Conservation (phyloP, 2,888 invertebrate species). For the Octodonta nipae region DNA sequence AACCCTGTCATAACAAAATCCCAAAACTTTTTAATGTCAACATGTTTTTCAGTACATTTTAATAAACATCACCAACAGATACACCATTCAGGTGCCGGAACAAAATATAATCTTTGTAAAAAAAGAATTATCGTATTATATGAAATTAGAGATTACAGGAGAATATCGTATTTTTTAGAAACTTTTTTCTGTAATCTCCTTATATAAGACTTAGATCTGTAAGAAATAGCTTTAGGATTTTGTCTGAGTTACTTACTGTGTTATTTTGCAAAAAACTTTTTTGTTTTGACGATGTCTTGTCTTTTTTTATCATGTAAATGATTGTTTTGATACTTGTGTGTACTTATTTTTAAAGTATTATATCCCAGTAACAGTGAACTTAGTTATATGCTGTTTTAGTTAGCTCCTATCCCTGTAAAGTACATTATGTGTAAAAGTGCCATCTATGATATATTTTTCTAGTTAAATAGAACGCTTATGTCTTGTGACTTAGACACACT, state of each 20-base stretch:
- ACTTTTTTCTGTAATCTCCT: conserved; percentile 15
- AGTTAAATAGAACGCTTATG: conserved; percentile 38
- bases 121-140: conserved; percentile 24
- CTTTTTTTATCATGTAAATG: conserved; percentile 6
- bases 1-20: too few relatives aligned
- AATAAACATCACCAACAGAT: conserved; percentile 11
- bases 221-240: conserved; percentile 13
- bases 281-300: conserved; percentile 8
- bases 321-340: conserved; percentile 10
- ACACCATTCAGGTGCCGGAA: conserved; percentile 24
- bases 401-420: conserved; percentile 21
- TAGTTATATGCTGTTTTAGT: too few relatives aligned
- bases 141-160: conserved; percentile 15
- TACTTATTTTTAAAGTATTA: too few relatives aligned
- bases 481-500: conserved; percentile 37
- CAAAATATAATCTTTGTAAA: conserved; percentile 19
- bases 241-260: conserved; percentile 16
- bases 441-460: conserved; percentile 39
- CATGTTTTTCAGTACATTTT: neutral
- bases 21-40: too few relatives aligned
- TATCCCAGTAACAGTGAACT: too few relatives aligned
- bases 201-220: conserved; percentile 20
- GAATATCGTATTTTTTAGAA: conserved; percentile 6
- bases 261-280: conserved; percentile 14
- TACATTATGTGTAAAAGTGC: conserved; percentile 36